Percentiles rank a stretch among this genome's conserved stretches.
These are phyloP conservation scores for Drosophila bocqueti DNA, from an alignment of 1,140 invertebrate genomes.

Conservation along the genomic window DNA sequence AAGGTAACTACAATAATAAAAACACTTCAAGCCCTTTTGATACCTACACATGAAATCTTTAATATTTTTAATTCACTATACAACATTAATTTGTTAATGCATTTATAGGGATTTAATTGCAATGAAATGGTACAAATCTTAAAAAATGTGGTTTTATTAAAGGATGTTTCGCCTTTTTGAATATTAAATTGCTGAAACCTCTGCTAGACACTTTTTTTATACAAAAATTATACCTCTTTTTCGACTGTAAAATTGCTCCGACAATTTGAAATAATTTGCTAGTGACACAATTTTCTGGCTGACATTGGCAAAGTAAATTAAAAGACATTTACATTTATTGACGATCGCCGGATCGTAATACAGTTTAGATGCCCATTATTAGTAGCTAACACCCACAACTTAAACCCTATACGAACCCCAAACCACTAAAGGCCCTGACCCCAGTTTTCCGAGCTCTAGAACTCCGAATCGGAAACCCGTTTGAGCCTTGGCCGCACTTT, in stretches of 20 bases:
- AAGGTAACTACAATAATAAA: background rate
- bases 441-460: conserved; percentile 18
- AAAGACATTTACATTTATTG: conserved; percentile 23
- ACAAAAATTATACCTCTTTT: background rate
- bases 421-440: conserved; percentile 21
- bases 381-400: conserved; percentile 7
- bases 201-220: background rate
- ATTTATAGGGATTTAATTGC: background rate
- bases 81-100: background rate
- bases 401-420: conserved; percentile 12
- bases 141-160: background rate
- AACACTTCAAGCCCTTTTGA: background rate
- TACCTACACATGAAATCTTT: background rate
- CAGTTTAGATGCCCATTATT: background rate
- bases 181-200: too few species aligned
- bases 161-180: background rate
- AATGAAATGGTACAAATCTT: background rate
- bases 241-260: conserved; percentile 29
- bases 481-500: conserved; percentile 42
- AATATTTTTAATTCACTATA: too few species aligned
- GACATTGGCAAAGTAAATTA: conserved; percentile 58
- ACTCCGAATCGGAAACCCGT: conserved; percentile 50
- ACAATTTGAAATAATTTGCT: conserved; percentile 60
- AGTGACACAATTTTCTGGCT: conserved; percentile 40
- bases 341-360: conserved; percentile 15